Conservation (phyloP, 2,888 invertebrate genomes). For the Empis stercorea region DNA sequence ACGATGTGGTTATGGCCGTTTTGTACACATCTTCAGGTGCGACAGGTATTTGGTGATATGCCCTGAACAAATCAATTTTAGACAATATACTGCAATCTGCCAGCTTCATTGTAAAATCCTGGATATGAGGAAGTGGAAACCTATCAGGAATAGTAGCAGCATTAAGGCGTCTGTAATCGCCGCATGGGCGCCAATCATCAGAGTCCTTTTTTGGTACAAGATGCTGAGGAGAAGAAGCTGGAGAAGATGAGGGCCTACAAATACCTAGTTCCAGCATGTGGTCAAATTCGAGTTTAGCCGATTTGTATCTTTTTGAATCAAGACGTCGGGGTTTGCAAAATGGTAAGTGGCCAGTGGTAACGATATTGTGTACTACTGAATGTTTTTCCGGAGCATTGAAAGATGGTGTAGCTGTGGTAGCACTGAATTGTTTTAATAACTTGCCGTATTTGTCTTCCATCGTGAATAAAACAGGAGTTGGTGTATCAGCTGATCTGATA, state of each 20-base stretch:
- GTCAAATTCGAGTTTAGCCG: background rate
- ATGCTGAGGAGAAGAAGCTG: slow-evolving; percentile 7
- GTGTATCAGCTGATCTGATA: background rate
- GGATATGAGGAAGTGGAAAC: slow-evolving; percentile 1
- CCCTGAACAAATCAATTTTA: background rate
- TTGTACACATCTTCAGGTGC: background rate
- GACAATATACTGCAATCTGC: background rate
- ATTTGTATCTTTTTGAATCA: background rate
- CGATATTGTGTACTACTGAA: background rate
- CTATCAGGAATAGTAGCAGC: slow-evolving; percentile 2
- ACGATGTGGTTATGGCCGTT: background rate
- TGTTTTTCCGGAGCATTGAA: too few species aligned
- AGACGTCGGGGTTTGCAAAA: background rate
- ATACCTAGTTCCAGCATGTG: slow-evolving; percentile 1
- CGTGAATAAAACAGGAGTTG: background rate
- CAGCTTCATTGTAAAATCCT: slow-evolving; percentile 1
- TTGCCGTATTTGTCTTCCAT: background rate
- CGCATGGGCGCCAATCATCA: slow-evolving; percentile 5
- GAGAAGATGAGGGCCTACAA: slow-evolving; percentile 5
- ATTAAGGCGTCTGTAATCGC: slow-evolving; percentile 5
- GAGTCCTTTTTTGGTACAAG: slow-evolving; percentile 5
- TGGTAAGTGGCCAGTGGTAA: background rate
- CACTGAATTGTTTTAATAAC: background rate
- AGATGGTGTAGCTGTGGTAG: background rate
- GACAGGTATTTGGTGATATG: background rate